Evolutionary conservation across 2,888 invertebrate species (phyloP), one percentile per base, ranked within the genome.

Genomic region (Spilosoma lubricipeda): DNA sequence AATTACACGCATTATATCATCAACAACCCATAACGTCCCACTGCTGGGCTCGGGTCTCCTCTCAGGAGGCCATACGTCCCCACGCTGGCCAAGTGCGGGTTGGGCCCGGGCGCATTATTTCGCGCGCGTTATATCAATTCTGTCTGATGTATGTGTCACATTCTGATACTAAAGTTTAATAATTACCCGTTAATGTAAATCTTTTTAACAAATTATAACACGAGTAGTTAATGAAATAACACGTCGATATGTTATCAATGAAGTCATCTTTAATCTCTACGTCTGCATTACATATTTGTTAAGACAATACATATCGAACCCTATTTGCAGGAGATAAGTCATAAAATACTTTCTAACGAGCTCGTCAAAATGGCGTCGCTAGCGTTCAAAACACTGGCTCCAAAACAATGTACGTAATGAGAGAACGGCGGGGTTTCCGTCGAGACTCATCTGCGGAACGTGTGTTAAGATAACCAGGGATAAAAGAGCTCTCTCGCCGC

Each of bases 401-500:
- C 85, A 87, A 90, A 88, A 90, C 90, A 90, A 90, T 89, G 88
- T 87, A 81, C 85, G 85, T 91, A 91, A 90, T 90, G 89, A 90
- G 89, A 88, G 89, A 89, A 87, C 89, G 85, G 87, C 89, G 88
- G 89, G 90, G 89, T 89, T 88, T 88, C 91, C 87, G 87, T 80
- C 87, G 88, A 89, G 88, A 87, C 90, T 90, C 90, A 90, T 90
- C 90, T 89, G 82, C 84, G 84, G 88, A 87, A 87, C 88, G 89
- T 87, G 89, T 87, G 85, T 82, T 81, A 85, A 84, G 84, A 82
- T 77, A 85, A 80, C 91, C 87, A 87, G 81, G 71, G 48, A 74
- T 77, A 72, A 70, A n/a, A 66, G 89, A 84, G 48, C 90, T 85
- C 71, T 87, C 83, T 74, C 85, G 77, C 73, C 85, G 80, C 87